Evolutionary conservation across 2,888 invertebrate genomes (phyloP).

Genomic region (Orchesella flavescens): DNA sequence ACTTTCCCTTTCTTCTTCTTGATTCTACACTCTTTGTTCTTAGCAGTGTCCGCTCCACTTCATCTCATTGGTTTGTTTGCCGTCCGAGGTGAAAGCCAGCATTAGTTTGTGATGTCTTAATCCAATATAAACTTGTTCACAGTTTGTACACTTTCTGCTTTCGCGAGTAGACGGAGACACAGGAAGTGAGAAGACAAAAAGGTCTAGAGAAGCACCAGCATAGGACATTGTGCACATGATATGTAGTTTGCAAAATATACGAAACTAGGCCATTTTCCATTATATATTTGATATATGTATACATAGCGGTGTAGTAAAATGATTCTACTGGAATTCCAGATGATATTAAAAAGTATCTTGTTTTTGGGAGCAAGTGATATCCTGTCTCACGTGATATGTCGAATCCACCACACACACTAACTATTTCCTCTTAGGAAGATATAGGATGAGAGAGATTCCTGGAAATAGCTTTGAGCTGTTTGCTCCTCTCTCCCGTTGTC

Average conservation of each 20-base stretch:
- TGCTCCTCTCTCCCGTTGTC: conserved; percentile 24
- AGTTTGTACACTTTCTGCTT: conserved; percentile 9
- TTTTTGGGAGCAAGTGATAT: too few relatives aligned
- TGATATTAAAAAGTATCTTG: too few relatives aligned
- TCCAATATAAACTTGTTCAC: conserved; percentile 54
- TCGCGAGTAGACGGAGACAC: background rate
- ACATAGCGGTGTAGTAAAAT: too few relatives aligned
- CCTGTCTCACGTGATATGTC: background rate
- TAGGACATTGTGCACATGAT: background rate
- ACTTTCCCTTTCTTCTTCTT: conserved; percentile 39
- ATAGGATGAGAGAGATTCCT: background rate
- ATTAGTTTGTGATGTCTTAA: conserved; percentile 47
- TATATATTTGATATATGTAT: too few relatives aligned
- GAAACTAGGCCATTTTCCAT: too few relatives aligned
- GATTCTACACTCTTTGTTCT: background rate
- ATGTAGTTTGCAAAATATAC: background rate
- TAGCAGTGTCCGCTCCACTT: conserved; percentile 59
- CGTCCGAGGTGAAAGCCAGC: conserved; percentile 36
- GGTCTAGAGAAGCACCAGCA: conserved; percentile 10
- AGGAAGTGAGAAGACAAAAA: background rate
- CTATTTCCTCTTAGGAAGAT: conserved; percentile 30
- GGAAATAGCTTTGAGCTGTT: background rate
- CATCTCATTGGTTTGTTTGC: conserved; percentile 63
- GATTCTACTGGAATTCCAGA: too few relatives aligned
- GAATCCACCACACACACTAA: conserved; percentile 19